Percentiles rank a stretch among this genome's conserved stretches.
phyloP scores from a whole-genome alignment of 2,888 invertebrate species.

The Endomychus coccineus region DNA sequence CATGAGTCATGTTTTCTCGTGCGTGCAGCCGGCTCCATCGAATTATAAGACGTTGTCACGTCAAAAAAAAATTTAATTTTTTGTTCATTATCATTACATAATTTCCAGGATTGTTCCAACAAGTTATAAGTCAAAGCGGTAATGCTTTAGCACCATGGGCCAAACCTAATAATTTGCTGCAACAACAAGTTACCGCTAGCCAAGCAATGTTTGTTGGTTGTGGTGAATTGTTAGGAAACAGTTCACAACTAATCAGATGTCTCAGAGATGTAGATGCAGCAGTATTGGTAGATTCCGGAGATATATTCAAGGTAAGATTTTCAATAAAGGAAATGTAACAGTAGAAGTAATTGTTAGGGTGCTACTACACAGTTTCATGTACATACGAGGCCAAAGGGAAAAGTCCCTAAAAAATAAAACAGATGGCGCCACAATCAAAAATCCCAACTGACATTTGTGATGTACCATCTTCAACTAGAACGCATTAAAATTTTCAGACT shows the following conservation, averaged over 20 bases:
- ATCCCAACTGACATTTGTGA: too few relatives aligned
- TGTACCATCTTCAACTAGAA: too few relatives aligned
- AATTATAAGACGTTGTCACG: too few relatives aligned
- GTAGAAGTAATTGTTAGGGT: too few relatives aligned
- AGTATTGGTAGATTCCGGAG: conserved; percentile 40
- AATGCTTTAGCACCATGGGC: conserved; percentile 42
- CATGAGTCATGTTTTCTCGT: too few relatives aligned
- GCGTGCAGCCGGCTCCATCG: too few relatives aligned
- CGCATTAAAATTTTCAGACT: too few relatives aligned
- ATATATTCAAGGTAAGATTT: conserved; percentile 44
- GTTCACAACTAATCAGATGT: conserved; percentile 37
- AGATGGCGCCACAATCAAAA: too few relatives aligned
- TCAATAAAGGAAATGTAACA: too few relatives aligned
- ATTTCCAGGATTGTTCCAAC: conserved; percentile 41
- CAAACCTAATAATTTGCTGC: conserved; percentile 27
- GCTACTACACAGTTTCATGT: too few relatives aligned
- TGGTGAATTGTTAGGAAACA: conserved; percentile 24
- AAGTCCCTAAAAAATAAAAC: too few relatives aligned
- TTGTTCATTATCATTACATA: neutral
- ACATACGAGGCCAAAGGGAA: too few relatives aligned
- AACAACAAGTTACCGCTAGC: conserved; percentile 31
- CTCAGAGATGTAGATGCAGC: conserved; percentile 41
- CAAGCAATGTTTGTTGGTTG: conserved; percentile 43
- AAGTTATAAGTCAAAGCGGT: conserved; percentile 46
- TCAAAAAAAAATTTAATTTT: neutral